Conservation (phyloP, 64 coral and sea anemone genomes). For the Actinia equina region DNA sequence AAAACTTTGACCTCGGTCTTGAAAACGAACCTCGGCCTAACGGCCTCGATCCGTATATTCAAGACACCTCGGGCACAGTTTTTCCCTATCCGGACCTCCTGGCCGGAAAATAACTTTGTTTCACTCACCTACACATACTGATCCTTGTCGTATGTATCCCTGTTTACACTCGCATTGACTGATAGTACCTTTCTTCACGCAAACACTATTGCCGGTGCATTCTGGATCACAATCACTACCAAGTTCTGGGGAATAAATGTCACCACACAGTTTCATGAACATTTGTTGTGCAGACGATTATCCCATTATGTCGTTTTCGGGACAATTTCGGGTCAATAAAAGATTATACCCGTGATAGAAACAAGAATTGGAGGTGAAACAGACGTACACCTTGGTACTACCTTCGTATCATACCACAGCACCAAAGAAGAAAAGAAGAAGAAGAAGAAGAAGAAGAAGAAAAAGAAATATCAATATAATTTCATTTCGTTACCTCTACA, state of each 20-base stretch:
- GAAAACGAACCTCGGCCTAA: too few species aligned
- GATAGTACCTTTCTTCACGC: not conserved
- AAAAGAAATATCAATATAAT: not conserved
- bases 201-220: not conserved
- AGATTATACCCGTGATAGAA: too few species aligned
- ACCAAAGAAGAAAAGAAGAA: not conserved
- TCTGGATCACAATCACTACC: not conserved
- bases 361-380: too few species aligned
- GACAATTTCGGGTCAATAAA: too few species aligned
- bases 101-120: too few species aligned
- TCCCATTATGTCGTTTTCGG: too few species aligned
- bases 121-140: not conserved
- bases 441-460: not conserved
- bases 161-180: constrained; percentile 9
- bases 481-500: not conserved
- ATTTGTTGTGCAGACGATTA: not conserved
- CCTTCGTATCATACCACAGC: not conserved
- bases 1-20: too few species aligned
- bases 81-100: too few species aligned
- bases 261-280: not conserved
- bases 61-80: too few species aligned
- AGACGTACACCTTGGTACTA: too few species aligned
- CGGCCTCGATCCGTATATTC: too few species aligned
- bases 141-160: not conserved
- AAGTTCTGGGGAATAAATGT: not conserved